These are phyloP conservation scores for Tortricodes alternella DNA, from an alignment of 2,888 invertebrate genomes.

Conservation along the genomic window DNA sequence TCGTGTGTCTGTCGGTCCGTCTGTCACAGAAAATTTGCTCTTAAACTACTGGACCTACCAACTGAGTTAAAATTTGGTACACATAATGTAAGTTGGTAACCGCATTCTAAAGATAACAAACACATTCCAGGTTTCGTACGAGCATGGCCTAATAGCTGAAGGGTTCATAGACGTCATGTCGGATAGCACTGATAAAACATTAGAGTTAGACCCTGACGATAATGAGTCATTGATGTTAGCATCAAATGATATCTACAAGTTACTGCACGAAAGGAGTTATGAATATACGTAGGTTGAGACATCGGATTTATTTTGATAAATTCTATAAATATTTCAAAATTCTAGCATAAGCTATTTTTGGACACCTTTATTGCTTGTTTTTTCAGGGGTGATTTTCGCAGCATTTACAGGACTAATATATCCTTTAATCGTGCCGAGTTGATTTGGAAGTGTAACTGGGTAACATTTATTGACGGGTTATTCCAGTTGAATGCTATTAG, in stretches of 20 bases:
- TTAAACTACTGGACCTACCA: too few relatives aligned
- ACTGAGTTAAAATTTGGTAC: too few relatives aligned
- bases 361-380: too few relatives aligned
- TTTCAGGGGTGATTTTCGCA: conserved; percentile 32
- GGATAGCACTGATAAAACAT: not conserved
- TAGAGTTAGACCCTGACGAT: not conserved
- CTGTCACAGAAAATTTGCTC: too few relatives aligned
- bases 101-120: too few relatives aligned
- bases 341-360: not conserved
- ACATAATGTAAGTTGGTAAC: too few relatives aligned
- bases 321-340: not conserved
- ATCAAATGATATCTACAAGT: conserved; percentile 16
- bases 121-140: conserved; percentile 17
- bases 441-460: conserved; percentile 25
- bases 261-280: conserved; percentile 23
- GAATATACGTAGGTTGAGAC: conserved; percentile 13
- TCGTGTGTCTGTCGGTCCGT: too few relatives aligned
- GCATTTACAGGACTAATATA: conserved; percentile 9
- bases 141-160: conserved; percentile 12
- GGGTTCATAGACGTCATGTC: not conserved
- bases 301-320: not conserved
- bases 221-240: conserved; percentile 6
- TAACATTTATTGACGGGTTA: conserved; percentile 30
- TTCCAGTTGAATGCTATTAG: conserved; percentile 18
- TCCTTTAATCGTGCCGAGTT: conserved; percentile 12